Conservation (phyloP, 2,797 vertebrate genomes). For the Hoplostethus atlanticus region DNA sequence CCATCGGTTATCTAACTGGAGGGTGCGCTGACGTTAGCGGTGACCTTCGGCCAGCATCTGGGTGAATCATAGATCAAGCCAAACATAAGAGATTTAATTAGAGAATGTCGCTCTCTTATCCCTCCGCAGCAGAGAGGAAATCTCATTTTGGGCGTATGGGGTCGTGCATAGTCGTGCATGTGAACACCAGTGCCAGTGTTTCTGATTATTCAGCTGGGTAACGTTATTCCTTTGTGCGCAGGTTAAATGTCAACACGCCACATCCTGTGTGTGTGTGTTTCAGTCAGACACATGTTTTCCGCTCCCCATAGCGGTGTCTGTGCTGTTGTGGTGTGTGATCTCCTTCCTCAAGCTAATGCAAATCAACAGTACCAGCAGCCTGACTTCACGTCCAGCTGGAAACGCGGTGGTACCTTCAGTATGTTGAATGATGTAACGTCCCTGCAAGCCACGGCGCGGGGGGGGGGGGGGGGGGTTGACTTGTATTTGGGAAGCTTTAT, state of each 20-base stretch:
- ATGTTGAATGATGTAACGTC: not conserved
- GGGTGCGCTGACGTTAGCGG: not conserved
- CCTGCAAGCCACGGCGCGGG: not conserved
- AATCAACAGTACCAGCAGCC: not conserved
- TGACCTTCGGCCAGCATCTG: slow-evolving; percentile 15
- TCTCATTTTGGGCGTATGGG: not conserved
- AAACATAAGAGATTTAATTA: slow-evolving; percentile 3
- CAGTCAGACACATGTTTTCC: not conserved
- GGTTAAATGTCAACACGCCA: slow-evolving; percentile 44
- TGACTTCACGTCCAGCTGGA: not conserved
- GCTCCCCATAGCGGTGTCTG: not conserved
- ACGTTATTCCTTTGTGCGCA: slow-evolving; percentile 1
- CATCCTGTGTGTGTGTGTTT: slow-evolving; percentile 27
- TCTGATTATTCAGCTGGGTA: slow-evolving; percentile 21
- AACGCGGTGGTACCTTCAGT: slow-evolving; percentile 1
- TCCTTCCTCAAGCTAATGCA: not conserved
- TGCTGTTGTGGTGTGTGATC: not conserved
- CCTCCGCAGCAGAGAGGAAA: not conserved
- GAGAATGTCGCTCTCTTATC: not conserved
- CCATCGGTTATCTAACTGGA: not conserved
- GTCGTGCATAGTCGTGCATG: not conserved
- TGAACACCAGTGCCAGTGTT: slow-evolving; percentile 4
- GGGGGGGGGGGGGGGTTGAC: too few relatives aligned
- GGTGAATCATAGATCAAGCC: slow-evolving; percentile 23
- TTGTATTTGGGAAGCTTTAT: not conserved